Evolutionary conservation across 2,888 invertebrate genomes (phyloP), one percentile per base, ranked within the genome.

Genomic region (Scaptomyza reducta): DNA sequence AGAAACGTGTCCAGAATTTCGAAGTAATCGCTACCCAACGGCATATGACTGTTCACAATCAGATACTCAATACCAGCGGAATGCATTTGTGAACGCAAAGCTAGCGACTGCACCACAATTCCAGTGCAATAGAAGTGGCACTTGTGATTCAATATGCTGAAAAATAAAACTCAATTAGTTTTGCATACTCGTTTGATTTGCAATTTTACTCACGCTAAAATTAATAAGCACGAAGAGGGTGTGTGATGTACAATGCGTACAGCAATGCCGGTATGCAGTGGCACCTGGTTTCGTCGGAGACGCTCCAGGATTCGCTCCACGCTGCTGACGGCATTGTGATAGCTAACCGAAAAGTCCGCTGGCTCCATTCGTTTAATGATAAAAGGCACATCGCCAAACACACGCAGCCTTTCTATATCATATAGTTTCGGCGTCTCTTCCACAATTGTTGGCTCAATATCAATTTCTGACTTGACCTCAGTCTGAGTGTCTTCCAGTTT

Each of bases 61-160:
- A 89, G 22, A 41, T 80, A 89, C 18, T 82, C 70, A 29, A 85
- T 74, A 3, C 81, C 80, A 44, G 70, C 69, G 4, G 46, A 63
- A 44, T 70, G 63, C 66, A 63, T 51, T 16, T 55, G 63, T 3
- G 3, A 41, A 42, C 69, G 79, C 13, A 71, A 44, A 1, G 50
- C 73, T 49, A 46, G 57, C 4, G 64, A 87, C 31, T 71, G 51
- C 55, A 68, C 57, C 71, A 56, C 60, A 47, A 60, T 81, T 38
- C 82, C 83, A 51, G 79, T 66, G 18, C 79, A 77, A 61, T 71
- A 87, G 50, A 90, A 90, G 54, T 79, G 64, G 11, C 90, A 88
- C 13, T 77, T 73, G 59, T 84, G 66, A 57, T 90, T 90, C 3
- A 90, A 79, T 33, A 90, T 87, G 3, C 89, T 89, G 44, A 7